phyloP scores from a whole-genome alignment of 1,140 invertebrate species.

The Venustaconcha ellipsiformis region DNA sequence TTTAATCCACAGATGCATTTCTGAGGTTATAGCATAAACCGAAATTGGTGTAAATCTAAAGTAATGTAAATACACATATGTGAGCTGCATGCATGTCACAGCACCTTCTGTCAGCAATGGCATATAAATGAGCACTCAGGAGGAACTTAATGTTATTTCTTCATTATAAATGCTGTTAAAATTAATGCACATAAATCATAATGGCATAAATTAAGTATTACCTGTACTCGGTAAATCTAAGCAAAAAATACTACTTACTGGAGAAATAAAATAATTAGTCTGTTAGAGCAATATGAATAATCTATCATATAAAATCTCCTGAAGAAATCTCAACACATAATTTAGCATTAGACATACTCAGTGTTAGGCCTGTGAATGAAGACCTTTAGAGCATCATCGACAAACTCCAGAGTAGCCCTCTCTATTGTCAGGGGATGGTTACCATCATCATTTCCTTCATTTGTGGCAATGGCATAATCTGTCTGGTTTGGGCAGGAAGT shows the following conservation, averaged over 20 bases:
- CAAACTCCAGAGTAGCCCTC: slow-evolving; percentile 24
- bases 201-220: too few species aligned
- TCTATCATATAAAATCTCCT: background rate
- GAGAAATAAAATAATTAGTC: background rate
- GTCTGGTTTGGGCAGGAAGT: slow-evolving; percentile 25
- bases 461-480: slow-evolving; percentile 47
- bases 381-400: slow-evolving; percentile 36
- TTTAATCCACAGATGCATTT: too few species aligned
- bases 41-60: too few species aligned
- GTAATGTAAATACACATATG: too few species aligned
- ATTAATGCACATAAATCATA: too few species aligned
- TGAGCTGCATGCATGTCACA: too few species aligned
- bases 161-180: too few species aligned
- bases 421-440: slow-evolving; percentile 43
- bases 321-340: background rate
- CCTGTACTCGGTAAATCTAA: background rate
- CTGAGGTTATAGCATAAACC: too few species aligned
- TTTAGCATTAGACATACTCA: slow-evolving; percentile 35
- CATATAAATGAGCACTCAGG: too few species aligned
- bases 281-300: background rate
- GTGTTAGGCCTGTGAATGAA: slow-evolving; percentile 47
- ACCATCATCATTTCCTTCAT: slow-evolving; percentile 51
- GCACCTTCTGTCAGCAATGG: too few species aligned
- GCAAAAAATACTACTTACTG: background rate
- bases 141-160: too few species aligned